These are phyloP conservation scores for Eilema sororculum DNA, from an alignment of 2,888 invertebrate genomes.

Conservation along the genomic window DNA sequence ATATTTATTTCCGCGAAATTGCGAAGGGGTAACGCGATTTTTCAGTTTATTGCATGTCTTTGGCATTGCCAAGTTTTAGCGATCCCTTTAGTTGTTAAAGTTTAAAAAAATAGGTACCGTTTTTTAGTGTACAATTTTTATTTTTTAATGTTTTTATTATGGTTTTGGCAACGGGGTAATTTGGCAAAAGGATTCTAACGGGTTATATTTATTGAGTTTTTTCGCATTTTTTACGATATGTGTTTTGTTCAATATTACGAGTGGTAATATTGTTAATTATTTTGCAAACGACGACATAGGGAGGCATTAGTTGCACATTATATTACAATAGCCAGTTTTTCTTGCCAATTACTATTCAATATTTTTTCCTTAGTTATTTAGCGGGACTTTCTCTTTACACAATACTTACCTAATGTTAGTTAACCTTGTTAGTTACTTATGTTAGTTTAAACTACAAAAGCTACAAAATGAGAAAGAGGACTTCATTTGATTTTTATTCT, in stretches of 20 bases:
- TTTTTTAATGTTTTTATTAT: constrained; percentile 62
- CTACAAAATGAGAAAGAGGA: too few relatives aligned
- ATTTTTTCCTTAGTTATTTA: background rate
- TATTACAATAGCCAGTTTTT: background rate
- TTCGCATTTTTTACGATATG: background rate
- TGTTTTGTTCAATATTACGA: constrained; percentile 20
- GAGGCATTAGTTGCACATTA: background rate
- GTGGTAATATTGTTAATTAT: constrained; percentile 20
- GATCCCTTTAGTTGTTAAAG: constrained; percentile 69
- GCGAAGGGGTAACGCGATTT: constrained; percentile 69
- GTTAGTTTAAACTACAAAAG: too few relatives aligned
- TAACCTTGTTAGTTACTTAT: too few relatives aligned
- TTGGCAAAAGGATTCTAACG: constrained; percentile 68
- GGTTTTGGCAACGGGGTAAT: constrained; percentile 60
- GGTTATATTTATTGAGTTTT: background rate
- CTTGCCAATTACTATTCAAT: background rate
- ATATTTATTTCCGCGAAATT: constrained; percentile 64
- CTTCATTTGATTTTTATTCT: too few relatives aligned
- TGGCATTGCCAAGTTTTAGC: constrained; percentile 64
- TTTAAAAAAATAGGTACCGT: constrained; percentile 52
- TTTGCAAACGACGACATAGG: constrained; percentile 4
- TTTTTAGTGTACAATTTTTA: constrained; percentile 45
- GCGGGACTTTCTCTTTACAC: too few relatives aligned
- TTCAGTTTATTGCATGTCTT: constrained; percentile 63
- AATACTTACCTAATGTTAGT: too few relatives aligned